Evolutionary conservation across 2,797 vertebrate species (phyloP), one percentile per base, ranked within the genome.

Genomic region (Myotis vivesi): DNA sequence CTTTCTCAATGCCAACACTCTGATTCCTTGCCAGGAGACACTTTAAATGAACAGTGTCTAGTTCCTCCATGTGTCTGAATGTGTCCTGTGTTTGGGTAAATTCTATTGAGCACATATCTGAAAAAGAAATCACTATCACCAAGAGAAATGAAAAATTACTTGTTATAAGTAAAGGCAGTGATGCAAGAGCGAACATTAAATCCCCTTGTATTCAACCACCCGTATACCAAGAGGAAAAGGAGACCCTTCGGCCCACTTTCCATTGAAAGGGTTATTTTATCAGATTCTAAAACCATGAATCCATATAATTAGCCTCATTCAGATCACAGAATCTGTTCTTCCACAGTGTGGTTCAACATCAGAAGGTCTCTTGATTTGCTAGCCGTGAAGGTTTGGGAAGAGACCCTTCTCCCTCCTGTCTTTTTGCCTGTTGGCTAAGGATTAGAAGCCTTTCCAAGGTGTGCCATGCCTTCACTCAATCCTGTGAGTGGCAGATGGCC

Each of bases 61-160:
- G 75, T 44, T 57, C 79, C 66, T 72, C 71, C 64, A 28, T 2
- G 1, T 5, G 30, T 68, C 93, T 97, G 92, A 97, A 96, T 95
- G 85, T 72, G 13, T 69, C 92, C 80, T 80, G 53, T 97, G 90
- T 97, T 90, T 49, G 93, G 23, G 36, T 62, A n/a, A 86, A 80
- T 92, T 41, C 69, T 86, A 62, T 82, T 69, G 28, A 87, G 64
- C 68, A 49, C 41, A 87, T 79, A 51, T 89, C 41, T 64, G 20
- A 75, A 55, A 91, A 94, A 95, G 92, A 91, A 93, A 66, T 94
- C 93, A 76, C 30, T 94, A 85, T 93, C 85, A 71, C n/a, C 44
- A 64, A 62, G 41, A 71, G 82, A 95, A 94, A 91, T 89, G 68
- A 85, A 75, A 81, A 92, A 89, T 89, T 55, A 71, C 59, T 94